These are phyloP conservation scores for Hippoglossus stenolepis DNA, from an alignment of 2,113 vertebrate species.

Conservation along the genomic window DNA sequence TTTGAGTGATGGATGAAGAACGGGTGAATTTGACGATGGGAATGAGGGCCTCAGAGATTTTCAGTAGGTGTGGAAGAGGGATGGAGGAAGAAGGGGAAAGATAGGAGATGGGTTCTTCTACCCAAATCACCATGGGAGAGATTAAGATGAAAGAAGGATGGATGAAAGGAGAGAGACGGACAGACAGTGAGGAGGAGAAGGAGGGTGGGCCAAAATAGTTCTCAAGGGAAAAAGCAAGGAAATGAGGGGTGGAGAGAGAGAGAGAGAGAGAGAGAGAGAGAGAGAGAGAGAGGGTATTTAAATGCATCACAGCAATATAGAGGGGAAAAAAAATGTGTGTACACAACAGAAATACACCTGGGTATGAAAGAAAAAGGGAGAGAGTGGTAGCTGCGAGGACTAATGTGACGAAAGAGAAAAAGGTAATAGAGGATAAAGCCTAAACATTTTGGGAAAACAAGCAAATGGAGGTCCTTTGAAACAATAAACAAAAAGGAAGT, in stretches of 20 bases:
- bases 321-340: constrained; percentile 10
- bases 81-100: constrained; percentile 22
- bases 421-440: background rate
- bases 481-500: background rate
- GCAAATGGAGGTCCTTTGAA: background rate
- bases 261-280: background rate
- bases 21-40: constrained; percentile 22
- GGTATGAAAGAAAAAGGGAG: constrained; percentile 3
- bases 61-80: constrained; percentile 12
- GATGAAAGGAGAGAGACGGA: constrained; percentile 44
- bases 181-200: constrained; percentile 6
- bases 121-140: constrained; percentile 54
- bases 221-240: constrained; percentile 30
- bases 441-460: constrained; percentile 10
- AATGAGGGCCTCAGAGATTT: constrained; percentile 44
- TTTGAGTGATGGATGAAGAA: constrained; percentile 43
- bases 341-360: constrained; percentile 32
- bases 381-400: background rate
- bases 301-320: constrained; percentile 35
- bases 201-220: constrained; percentile 9
- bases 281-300: constrained; percentile 14
- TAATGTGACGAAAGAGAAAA: constrained; percentile 5
- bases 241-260: background rate
- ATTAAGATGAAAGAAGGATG: constrained; percentile 61
- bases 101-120: constrained; percentile 26